phyloP scores from a whole-genome alignment of 1,140 invertebrate species.

The Drosophila miranda region DNA sequence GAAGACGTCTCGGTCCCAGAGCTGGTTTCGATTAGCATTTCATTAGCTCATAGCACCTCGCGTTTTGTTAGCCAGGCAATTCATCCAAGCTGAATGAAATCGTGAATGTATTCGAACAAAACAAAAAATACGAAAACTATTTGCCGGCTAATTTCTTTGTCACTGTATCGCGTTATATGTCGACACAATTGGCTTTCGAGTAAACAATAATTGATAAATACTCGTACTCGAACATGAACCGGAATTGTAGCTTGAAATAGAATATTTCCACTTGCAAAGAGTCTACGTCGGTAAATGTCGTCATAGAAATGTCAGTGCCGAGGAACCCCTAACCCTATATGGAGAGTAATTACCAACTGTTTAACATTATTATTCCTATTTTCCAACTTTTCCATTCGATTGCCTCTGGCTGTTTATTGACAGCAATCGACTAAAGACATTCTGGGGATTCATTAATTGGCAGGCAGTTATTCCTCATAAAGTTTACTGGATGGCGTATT shows the following conservation, averaged over 20 bases:
- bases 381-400: slow-evolving; percentile 27
- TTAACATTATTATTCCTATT: slow-evolving; percentile 4
- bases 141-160: slow-evolving; percentile 25
- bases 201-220: slow-evolving; percentile 32
- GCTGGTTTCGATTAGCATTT: slow-evolving; percentile 49
- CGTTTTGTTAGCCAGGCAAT: slow-evolving; percentile 41
- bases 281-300: slow-evolving; percentile 11
- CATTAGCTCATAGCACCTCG: slow-evolving; percentile 45
- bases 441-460: slow-evolving; percentile 10
- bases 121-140: slow-evolving; percentile 21
- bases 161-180: slow-evolving; percentile 37
- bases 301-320: neutral
- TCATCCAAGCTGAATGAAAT: slow-evolving; percentile 63
- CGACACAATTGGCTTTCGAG: slow-evolving; percentile 6
- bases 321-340: slow-evolving; percentile 28
- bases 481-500: neutral
- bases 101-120: slow-evolving; percentile 36
- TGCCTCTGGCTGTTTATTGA: slow-evolving; percentile 24
- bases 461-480: neutral
- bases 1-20: slow-evolving; percentile 4
- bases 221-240: slow-evolving; percentile 1
- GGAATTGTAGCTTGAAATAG: slow-evolving; percentile 3
- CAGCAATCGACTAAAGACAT: slow-evolving; percentile 10
- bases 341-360: slow-evolving; percentile 8
- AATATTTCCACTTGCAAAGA: slow-evolving; percentile 29